These are phyloP conservation scores for Anabas testudineus DNA, from an alignment of 2,797 vertebrate species.

Conservation along the genomic window DNA sequence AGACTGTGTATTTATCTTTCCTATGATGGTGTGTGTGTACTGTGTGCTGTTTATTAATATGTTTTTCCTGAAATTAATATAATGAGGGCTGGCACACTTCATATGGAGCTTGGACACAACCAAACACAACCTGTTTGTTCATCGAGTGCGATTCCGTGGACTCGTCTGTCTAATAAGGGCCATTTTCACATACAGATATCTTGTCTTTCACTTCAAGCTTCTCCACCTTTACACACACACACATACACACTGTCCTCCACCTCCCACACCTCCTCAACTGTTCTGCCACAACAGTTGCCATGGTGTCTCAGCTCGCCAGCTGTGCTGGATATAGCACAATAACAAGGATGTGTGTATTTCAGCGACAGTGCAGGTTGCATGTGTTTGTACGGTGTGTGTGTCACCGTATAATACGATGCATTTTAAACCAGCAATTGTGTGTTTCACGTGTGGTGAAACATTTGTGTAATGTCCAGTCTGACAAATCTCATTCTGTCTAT, in stretches of 20 bases:
- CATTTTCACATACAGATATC: conserved; percentile 16
- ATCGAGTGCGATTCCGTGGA: conserved; percentile 7
- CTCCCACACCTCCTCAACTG: conserved; percentile 67
- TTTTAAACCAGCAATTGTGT: background rate
- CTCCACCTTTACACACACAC: conserved; percentile 32
- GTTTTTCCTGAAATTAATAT: background rate
- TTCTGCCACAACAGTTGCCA: conserved; percentile 77
- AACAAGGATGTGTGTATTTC: conserved; percentile 57
- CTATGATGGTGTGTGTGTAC: background rate
- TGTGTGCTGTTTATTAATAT: background rate
- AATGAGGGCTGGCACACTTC: background rate
- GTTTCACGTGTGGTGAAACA: background rate
- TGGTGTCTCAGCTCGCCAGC: conserved; percentile 63
- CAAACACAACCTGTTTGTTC: conserved; percentile 1
- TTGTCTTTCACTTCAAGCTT: conserved; percentile 37
- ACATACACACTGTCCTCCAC: conserved; percentile 32
- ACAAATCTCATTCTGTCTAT: background rate
- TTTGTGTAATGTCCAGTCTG: background rate
- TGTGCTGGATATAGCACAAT: conserved; percentile 60
- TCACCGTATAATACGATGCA: conserved; percentile 16
- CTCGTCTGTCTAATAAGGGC: conserved; percentile 33
- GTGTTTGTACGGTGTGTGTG: background rate
- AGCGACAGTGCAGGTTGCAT: conserved; percentile 28
- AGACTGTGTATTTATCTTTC: no score
- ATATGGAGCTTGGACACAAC: conserved; percentile 2